Evolutionary conservation across 2,888 invertebrate species (phyloP).

Genomic region (Lymantria monacha): DNA sequence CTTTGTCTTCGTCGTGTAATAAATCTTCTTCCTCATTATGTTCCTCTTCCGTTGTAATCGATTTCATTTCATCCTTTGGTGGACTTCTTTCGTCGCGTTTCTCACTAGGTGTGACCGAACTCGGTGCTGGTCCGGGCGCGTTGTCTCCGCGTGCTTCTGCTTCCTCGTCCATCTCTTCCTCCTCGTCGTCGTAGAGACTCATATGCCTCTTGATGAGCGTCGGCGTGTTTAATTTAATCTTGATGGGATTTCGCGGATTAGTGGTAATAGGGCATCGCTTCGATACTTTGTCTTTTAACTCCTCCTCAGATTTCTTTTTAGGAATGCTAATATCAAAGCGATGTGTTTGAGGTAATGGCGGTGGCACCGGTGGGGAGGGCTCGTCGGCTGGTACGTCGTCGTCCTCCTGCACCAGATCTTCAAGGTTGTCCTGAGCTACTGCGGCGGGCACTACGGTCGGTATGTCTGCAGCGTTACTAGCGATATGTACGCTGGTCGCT

Average conservation of each 20-base stretch:
- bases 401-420: constrained; percentile 33
- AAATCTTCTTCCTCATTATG: not conserved
- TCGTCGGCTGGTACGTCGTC: constrained; percentile 12
- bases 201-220: constrained; percentile 78
- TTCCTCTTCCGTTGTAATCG: not conserved
- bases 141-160: not conserved
- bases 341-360: not conserved
- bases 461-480: constrained; percentile 63
- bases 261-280: constrained; percentile 65
- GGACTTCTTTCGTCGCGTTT: not conserved
- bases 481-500: constrained; percentile 89
- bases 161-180: constrained; percentile 24
- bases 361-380: not conserved
- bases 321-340: constrained; percentile 9
- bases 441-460: constrained; percentile 20
- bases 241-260: constrained; percentile 66
- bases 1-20: not conserved
- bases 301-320: constrained; percentile 49
- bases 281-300: constrained; percentile 64
- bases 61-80: not conserved
- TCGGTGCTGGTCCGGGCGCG: not conserved
- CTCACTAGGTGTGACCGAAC: not conserved
- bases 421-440: constrained; percentile 14
- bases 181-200: constrained; percentile 80
- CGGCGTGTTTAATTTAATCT: constrained; percentile 68